A percentile compares a stretch with the other conserved stretches of the same genome.
phyloP scores from a whole-genome alignment of 2,113 vertebrate species.

The Eclectus roratus region DNA sequence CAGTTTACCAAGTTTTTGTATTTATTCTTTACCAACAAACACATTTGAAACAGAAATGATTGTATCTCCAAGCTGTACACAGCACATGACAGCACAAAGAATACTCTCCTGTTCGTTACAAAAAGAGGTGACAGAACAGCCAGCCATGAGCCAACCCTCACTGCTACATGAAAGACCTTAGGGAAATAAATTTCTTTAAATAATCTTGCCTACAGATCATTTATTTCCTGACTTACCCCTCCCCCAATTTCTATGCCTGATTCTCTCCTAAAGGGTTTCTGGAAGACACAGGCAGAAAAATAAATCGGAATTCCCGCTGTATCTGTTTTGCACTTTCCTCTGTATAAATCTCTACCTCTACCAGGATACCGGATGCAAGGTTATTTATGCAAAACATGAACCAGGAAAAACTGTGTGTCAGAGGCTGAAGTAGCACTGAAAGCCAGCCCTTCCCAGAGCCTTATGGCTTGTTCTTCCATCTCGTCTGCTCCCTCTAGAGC shows the following conservation, averaged over 20 bases:
- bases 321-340: not conserved
- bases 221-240: not conserved
- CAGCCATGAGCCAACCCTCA: not conserved
- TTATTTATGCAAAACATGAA: conserved; percentile 3
- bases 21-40: not conserved
- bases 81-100: not conserved
- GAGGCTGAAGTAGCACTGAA: not conserved
- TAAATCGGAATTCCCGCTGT: not conserved
- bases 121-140: not conserved
- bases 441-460: not conserved
- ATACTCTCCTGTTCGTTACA: not conserved
- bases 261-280: not conserved
- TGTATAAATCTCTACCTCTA: not conserved
- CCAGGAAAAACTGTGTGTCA: not conserved
- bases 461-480: not conserved
- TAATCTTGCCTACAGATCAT: not conserved
- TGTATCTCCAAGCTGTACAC: not conserved
- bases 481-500: conserved; percentile 36
- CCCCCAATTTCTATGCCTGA: not conserved
- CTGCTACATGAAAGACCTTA: not conserved
- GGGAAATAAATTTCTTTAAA: conserved; percentile 17
- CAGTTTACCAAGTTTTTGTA: not conserved
- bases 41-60: not conserved
- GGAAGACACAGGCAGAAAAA: not conserved
- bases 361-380: not conserved